These are phyloP conservation scores for Echinops telfairi DNA, from an alignment of 2,113 vertebrate genomes.

Conservation along the genomic window DNA sequence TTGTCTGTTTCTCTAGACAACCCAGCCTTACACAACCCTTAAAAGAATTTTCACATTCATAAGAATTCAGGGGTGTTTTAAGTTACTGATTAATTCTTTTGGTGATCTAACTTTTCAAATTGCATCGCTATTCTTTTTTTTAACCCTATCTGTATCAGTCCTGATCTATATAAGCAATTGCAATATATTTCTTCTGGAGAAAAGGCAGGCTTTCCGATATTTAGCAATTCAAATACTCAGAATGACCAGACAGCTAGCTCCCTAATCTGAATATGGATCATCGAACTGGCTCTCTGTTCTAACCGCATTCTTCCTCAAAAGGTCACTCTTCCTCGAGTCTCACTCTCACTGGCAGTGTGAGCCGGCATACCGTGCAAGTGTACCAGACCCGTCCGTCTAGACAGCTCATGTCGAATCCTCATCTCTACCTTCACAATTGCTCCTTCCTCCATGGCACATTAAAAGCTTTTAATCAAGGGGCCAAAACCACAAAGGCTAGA, in stretches of 20 bases:
- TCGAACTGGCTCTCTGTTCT: background rate
- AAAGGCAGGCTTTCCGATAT: background rate
- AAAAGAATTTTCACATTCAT: too few species aligned
- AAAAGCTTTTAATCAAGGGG: conserved; percentile 45
- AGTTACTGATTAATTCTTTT: conserved; percentile 47
- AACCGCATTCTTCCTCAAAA: background rate
- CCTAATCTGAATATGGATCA: background rate
- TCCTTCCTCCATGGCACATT: background rate
- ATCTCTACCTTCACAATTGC: background rate
- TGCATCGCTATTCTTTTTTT: background rate
- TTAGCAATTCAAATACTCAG: conserved; percentile 25
- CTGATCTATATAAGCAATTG: background rate
- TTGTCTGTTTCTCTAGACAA: too few species aligned
- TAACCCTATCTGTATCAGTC: background rate
- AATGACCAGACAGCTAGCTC: background rate
- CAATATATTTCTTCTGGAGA: conserved; percentile 27
- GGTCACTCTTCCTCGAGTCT: background rate
- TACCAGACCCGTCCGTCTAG: background rate
- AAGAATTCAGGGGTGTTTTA: background rate
- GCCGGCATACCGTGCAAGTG: background rate
- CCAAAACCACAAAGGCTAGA: background rate
- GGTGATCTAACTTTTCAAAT: conserved; percentile 31
- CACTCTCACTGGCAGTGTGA: background rate
- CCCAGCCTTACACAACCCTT: too few species aligned
- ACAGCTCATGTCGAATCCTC: background rate